Evolutionary conservation across 2,888 invertebrate genomes (phyloP).

Genomic region (Dryococelus australis): DNA sequence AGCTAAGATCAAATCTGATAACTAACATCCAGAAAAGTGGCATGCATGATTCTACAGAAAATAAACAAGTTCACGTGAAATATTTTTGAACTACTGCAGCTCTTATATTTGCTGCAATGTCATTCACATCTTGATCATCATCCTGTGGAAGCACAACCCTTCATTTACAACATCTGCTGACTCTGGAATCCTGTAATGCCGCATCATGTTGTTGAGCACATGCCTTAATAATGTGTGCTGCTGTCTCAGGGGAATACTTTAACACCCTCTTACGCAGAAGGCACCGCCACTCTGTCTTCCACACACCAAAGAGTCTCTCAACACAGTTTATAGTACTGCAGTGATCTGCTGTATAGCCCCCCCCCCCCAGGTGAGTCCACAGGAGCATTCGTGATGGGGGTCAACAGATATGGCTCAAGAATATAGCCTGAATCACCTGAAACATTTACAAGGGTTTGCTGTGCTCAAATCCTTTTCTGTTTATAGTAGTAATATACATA

Average conservation of each 20-base stretch:
- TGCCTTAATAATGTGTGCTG: neutral
- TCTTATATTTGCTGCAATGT: neutral
- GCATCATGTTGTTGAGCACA: slow-evolving; percentile 29
- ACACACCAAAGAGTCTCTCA: neutral
- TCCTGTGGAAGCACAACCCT: neutral
- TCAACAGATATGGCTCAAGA: slow-evolving; percentile 11
- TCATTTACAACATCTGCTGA: neutral
- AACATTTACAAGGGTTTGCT: neutral
- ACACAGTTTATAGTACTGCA: neutral
- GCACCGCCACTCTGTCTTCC: slow-evolving; percentile 1
- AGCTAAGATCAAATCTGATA: no score
- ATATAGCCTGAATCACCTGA: slow-evolving; percentile 12
- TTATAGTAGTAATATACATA: no score
- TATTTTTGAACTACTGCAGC: neutral
- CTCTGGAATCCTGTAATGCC: neutral
- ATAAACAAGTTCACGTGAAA: neutral
- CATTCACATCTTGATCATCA: neutral
- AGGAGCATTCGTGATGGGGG: neutral
- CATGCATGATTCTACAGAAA: neutral
- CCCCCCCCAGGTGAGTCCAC: neutral
- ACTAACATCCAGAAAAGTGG: no score
- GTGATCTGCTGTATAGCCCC: neutral
- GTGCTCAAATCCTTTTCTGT: no score
- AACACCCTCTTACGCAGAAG: neutral
- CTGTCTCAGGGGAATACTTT: neutral